Evolutionary conservation across 1,140 invertebrate genomes (phyloP).

Genomic region (Lepidurus packardi): DNA sequence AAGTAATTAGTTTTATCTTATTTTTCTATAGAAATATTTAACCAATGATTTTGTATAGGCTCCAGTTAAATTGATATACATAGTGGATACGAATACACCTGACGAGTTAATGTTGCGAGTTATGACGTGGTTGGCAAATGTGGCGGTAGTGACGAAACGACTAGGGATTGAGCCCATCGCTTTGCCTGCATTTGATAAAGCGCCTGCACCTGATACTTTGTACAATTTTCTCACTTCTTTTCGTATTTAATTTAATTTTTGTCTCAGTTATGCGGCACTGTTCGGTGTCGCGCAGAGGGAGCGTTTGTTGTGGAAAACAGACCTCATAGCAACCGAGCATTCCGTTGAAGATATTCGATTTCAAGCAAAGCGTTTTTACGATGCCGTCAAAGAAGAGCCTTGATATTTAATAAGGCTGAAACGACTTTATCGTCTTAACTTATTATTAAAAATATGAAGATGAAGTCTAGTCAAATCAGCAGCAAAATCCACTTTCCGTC

Average conservation of each 20-base stretch:
- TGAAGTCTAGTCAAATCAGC: neutral
- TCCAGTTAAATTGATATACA: neutral
- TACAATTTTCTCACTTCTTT: neutral
- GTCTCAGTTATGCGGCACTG: neutral
- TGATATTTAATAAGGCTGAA: neutral
- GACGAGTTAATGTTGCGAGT: neutral
- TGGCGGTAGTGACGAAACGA: neutral
- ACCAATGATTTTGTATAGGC: neutral
- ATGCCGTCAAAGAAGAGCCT: neutral
- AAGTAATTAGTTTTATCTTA: conserved; percentile 45
- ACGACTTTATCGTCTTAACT: neutral
- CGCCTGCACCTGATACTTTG: conserved; percentile 1
- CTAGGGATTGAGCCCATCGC: neutral
- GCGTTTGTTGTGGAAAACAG: neutral
- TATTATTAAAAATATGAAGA: neutral
- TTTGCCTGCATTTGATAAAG: neutral
- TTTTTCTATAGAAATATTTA: neutral
- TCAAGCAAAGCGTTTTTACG: neutral
- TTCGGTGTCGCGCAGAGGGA: neutral
- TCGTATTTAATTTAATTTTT: neutral
- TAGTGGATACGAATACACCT: neutral
- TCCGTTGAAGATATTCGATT: neutral
- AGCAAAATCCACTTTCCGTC: neutral
- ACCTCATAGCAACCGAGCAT: neutral
- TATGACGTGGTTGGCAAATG: conserved; percentile 13